Conservation (phyloP, 2,113 vertebrate genomes). For the Corapipo altera region DNA sequence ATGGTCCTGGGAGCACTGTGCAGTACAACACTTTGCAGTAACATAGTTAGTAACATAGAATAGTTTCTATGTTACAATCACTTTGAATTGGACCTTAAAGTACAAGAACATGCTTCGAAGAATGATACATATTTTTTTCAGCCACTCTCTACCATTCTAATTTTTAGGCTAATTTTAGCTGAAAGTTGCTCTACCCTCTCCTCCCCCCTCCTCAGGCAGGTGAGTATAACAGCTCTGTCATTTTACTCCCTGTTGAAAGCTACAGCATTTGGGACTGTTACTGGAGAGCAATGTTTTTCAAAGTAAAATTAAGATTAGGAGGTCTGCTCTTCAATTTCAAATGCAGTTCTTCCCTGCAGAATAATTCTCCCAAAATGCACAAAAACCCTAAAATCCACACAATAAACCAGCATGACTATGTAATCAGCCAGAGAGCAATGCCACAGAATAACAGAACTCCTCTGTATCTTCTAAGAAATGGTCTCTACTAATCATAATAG, state of each 20-base stretch:
- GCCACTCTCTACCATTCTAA: background rate
- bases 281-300: background rate
- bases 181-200: background rate
- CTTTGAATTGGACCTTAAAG: background rate
- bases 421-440: accelerated
- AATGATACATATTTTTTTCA: background rate
- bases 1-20: background rate
- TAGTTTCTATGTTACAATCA: background rate
- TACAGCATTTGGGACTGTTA: background rate
- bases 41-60: background rate
- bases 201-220: background rate
- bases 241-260: background rate
- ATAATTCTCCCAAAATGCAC: background rate
- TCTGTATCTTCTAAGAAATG: background rate
- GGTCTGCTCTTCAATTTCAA: background rate
- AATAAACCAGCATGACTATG: background rate
- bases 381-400: background rate
- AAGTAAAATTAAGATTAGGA: background rate
- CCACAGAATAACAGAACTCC: background rate
- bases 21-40: background rate
- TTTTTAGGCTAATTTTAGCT: background rate
- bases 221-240: background rate
- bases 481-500: background rate
- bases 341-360: background rate
- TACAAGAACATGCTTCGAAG: background rate